Evolutionary conservation across 1,140 invertebrate genomes (phyloP).

Genomic region (Drosophila navojoa): DNA sequence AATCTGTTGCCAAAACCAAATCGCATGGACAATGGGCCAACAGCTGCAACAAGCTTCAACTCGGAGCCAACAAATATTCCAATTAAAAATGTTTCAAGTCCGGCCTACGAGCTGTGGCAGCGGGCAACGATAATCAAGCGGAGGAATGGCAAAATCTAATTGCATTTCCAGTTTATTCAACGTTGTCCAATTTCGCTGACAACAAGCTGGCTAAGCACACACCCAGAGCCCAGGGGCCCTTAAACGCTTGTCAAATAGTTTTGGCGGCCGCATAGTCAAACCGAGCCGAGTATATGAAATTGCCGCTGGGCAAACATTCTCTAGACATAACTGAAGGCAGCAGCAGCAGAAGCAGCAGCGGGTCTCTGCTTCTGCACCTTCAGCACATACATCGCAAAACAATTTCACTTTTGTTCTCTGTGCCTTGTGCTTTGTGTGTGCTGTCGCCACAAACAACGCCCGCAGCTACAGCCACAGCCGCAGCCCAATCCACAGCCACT

Average conservation of each 20-base stretch:
- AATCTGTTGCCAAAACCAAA: neutral
- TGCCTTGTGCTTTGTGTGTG: neutral
- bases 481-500: neutral
- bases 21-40: neutral
- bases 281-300: conserved; percentile 43
- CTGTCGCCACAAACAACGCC: neutral
- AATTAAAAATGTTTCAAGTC: conserved; percentile 8
- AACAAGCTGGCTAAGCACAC: conserved; percentile 5
- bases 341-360: neutral
- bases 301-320: conserved; percentile 34
- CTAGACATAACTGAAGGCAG: neutral
- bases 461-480: neutral
- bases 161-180: conserved; percentile 21
- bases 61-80: neutral
- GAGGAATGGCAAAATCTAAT: conserved; percentile 17
- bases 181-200: conserved; percentile 11
- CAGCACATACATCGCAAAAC: conserved; percentile 18
- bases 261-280: conserved; percentile 34
- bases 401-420: conserved; percentile 5
- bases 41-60: neutral
- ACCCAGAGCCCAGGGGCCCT: neutral
- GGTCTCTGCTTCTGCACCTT: neutral
- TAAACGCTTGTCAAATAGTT: conserved; percentile 35
- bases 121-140: neutral
- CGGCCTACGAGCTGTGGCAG: no score